Conservation (phyloP, 2,888 invertebrate species). For the Diaperis boleti region DNA sequence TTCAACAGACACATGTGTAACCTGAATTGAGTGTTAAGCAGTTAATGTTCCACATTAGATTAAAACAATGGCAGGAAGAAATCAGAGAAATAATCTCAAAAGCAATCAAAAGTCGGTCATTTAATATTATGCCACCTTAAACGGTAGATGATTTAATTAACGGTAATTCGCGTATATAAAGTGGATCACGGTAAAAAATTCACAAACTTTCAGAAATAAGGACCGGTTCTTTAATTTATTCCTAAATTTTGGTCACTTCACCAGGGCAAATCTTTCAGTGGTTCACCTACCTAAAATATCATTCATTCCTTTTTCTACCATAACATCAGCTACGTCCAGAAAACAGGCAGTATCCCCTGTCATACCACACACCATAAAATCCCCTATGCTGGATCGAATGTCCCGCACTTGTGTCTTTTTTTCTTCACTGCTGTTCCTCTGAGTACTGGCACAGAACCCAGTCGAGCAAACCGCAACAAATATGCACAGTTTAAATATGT, state of each 20-base stretch:
- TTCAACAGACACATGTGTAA: constrained; percentile 19
- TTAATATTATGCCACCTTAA: not conserved
- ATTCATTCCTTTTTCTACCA: constrained; percentile 49
- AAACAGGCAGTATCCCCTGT: constrained; percentile 55
- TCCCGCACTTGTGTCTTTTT: constrained; percentile 31
- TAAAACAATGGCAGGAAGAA: not conserved
- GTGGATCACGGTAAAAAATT: not conserved
- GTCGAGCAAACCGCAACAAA: constrained; percentile 34
- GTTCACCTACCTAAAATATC: constrained; percentile 54
- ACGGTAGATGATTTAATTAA: not conserved
- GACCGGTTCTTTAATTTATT: constrained; percentile 14
- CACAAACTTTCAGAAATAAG: not conserved
- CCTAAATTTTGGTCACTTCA: constrained; percentile 2
- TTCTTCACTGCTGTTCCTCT: constrained; percentile 16
- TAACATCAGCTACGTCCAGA: constrained; percentile 53
- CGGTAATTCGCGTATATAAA: constrained; percentile 1
- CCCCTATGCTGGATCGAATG: constrained; percentile 36
- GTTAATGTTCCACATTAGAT: constrained; percentile 33
- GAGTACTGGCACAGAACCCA: constrained; percentile 29
- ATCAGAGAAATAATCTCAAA: not conserved
- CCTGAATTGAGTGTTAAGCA: constrained; percentile 34
- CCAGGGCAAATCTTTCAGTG: not conserved
- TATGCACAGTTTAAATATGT: constrained; percentile 37
- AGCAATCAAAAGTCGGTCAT: not conserved
- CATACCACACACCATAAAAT: constrained; percentile 52